Evolutionary conservation across 2,888 invertebrate genomes (phyloP).

Genomic region (Crossocerus cetratus): DNA sequence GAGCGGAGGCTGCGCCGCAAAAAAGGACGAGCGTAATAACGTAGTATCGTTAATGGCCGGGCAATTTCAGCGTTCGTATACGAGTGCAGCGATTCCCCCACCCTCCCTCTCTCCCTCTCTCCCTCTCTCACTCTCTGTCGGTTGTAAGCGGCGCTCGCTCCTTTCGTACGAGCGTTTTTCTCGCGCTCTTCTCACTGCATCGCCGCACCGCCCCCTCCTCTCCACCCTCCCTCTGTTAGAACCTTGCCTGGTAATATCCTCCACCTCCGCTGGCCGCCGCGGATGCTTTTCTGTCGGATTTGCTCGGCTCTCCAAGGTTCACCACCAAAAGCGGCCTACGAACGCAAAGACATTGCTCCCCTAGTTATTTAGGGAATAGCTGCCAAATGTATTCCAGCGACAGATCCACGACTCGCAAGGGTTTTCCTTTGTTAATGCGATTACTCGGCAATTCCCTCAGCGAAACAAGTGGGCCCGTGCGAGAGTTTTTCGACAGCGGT

Average conservation of each 20-base stretch:
- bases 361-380: too few species aligned
- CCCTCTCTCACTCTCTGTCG: slow-evolving; percentile 35
- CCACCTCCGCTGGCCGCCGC: slow-evolving; percentile 10
- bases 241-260: slow-evolving; percentile 38
- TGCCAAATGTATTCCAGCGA: too few species aligned
- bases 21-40: slow-evolving; percentile 76
- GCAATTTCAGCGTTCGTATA: slow-evolving; percentile 73
- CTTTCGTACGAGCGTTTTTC: slow-evolving; percentile 15
- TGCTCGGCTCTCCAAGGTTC: background rate
- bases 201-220: slow-evolving; percentile 1
- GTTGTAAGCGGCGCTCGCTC: slow-evolving; percentile 7
- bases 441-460: too few species aligned
- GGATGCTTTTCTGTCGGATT: background rate
- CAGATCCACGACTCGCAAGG: too few species aligned
- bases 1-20: slow-evolving; percentile 70
- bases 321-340: background rate
- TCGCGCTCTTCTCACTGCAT: slow-evolving; percentile 2
- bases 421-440: too few species aligned
- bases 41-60: slow-evolving; percentile 77
- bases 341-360: background rate
- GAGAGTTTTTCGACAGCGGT: background rate
- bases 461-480: too few species aligned
- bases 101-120: slow-evolving; percentile 57
- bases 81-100: slow-evolving; percentile 59
- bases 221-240: slow-evolving; percentile 33